Base-by-base conservation (phyloP, 1,140 invertebrate species). In the Harlomillsia oculata region DNA sequence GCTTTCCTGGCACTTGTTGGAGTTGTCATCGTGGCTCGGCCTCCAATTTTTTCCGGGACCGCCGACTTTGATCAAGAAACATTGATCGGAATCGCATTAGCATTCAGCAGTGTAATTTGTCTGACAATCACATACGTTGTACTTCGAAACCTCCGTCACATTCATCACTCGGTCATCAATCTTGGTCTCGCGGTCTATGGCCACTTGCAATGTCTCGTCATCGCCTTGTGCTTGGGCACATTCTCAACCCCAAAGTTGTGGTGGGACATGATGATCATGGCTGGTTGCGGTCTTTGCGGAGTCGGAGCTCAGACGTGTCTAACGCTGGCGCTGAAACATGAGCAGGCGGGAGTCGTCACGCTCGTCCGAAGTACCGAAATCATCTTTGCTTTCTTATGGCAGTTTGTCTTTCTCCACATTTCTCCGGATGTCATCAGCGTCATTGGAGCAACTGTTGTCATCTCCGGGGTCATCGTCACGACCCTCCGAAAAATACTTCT, bases 11-110 rank as follows among this genome's bases (percentile, higher is more conserved):
- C 89, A 5, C 69, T 93, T 25, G 75, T 88, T 49, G 89, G 89
- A 20, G 86, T 92, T 11, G 74, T 88, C n/a, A 74, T 93, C 11
- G 90, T 92, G 21, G 87, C 87, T 13, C 77, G 86, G 56, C 86
- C 74, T 16, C 66, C 69, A 18, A 60, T 70, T 53, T 54, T 67
- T 45, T 70, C 72, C 43, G 68, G 67, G 8, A 49, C 32, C 6
- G 56, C 37, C 28, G 36, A 40, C 14, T 28, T 58, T n/a, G 56
- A 58, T 20, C 28, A 16, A 1, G 18, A 51, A 0, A 40, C 40
- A 26, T 8, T 58, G 57, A 59, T 53, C 20, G 57, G 57, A 5
- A 44, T 51, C 28, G 34, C 5, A 1, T 20, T 59, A 6, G 57
- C 57, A 1, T 43, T 59, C 9, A 45, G 43, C 3, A 53, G 32